phyloP scores from a whole-genome alignment of 2,797 vertebrate species.

The Scomberomorus guttatus region DNA sequence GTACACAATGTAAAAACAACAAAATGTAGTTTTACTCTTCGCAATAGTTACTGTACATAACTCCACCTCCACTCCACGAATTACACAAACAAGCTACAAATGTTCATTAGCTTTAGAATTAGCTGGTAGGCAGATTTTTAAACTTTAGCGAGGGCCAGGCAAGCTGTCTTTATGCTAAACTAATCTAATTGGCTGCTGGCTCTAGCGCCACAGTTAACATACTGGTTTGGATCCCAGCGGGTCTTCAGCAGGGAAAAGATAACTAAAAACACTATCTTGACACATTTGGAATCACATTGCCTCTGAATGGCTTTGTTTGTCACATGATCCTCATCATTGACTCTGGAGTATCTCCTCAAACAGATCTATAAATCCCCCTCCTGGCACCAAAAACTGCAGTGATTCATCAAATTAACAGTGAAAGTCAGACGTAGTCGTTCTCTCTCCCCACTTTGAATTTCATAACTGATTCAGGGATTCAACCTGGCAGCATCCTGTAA shows the following conservation, averaged over 20 bases:
- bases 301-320: not conserved
- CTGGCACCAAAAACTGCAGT: not conserved
- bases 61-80: not conserved
- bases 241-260: not conserved
- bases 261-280: not conserved
- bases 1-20: not conserved
- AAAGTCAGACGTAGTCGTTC: not conserved
- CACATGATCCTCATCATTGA: not conserved
- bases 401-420: not conserved
- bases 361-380: not conserved
- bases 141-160: not conserved
- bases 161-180: not conserved
- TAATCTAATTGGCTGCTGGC: not conserved
- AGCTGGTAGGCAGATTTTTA: not conserved
- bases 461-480: not conserved
- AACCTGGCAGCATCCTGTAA: not conserved
- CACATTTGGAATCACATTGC: not conserved
- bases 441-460: not conserved
- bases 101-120: not conserved
- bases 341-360: not conserved
- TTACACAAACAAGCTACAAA: not conserved
- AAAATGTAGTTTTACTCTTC: not conserved
- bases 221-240: not conserved
- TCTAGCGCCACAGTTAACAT: not conserved
- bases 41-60: not conserved